These are phyloP conservation scores for Cybosia mesomella DNA, from an alignment of 2,888 invertebrate species.

Conservation along the genomic window DNA sequence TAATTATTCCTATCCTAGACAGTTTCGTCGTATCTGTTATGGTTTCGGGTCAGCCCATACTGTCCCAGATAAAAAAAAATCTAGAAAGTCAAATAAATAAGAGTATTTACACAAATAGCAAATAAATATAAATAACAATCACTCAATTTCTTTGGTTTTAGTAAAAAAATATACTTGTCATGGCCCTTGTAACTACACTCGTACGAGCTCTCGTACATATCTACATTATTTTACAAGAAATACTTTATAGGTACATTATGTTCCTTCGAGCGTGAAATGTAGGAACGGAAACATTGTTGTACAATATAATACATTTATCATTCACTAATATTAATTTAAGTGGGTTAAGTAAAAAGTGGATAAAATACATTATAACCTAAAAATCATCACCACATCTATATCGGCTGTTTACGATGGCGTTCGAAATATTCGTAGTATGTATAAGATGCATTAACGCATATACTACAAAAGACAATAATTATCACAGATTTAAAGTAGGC, in stretches of 20 bases:
- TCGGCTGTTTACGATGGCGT: background rate
- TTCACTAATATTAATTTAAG: background rate
- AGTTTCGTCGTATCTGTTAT: background rate
- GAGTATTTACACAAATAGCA: background rate
- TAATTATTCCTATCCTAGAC: background rate
- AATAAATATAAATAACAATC: slow-evolving; percentile 4
- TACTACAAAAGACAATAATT: no score
- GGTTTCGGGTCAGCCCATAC: background rate
- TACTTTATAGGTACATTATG: background rate
- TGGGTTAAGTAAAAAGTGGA: background rate
- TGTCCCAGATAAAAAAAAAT: no score
- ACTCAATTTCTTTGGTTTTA: slow-evolving; percentile 41
- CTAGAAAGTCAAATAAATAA: background rate
- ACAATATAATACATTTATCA: slow-evolving; percentile 3
- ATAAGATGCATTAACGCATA: no score
- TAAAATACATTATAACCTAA: background rate
- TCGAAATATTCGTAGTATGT: no score
- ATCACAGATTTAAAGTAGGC: no score
- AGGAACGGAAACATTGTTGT: background rate
- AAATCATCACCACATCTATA: background rate
- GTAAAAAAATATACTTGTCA: slow-evolving; percentile 26
- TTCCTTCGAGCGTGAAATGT: background rate
- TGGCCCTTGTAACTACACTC: slow-evolving; percentile 25
- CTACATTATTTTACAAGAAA: background rate
- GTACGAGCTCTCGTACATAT: background rate